A percentile compares a stretch with the other conserved stretches of the same genome.
phyloP scores from a whole-genome alignment of 23 tunicate genomes.

The Ciona savignyi region DNA sequence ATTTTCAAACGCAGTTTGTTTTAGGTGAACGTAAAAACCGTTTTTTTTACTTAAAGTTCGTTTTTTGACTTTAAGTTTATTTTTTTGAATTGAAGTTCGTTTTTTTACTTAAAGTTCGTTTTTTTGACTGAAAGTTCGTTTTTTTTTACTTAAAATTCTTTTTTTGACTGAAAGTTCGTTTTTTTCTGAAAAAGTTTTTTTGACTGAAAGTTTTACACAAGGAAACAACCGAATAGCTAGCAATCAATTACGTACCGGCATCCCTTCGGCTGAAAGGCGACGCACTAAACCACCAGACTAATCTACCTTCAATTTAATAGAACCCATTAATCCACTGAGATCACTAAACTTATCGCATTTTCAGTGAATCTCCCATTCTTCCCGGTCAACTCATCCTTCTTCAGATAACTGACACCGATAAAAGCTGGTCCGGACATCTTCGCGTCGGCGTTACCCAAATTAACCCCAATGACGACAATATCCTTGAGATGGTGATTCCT shows the following conservation, averaged over 20 bases:
- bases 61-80: too few species aligned
- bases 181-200: too few species aligned
- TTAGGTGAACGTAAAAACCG: not conserved
- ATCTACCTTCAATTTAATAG: too few species aligned
- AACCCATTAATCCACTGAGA: not conserved
- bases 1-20: not conserved
- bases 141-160: too few species aligned
- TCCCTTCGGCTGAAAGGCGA: too few species aligned
- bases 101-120: not conserved
- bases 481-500: conserved; percentile 39
- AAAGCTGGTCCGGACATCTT: conserved; percentile 45
- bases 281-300: too few species aligned
- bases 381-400: conserved; percentile 30
- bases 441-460: conserved; percentile 32
- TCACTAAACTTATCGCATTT: not conserved
- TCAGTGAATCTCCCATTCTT: conserved; percentile 35
- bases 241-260: too few species aligned
- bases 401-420: conserved; percentile 20
- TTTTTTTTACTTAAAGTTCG: too few species aligned
- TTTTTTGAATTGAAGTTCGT: not conserved
- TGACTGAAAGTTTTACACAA: too few species aligned
- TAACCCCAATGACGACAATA: conserved; percentile 6
- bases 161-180: too few species aligned
- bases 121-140: too few species aligned
- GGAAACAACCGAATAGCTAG: too few species aligned